Percentiles rank a stretch among this genome's conserved stretches.
These are phyloP conservation scores for Tetramorium alpestre DNA, from an alignment of 1,140 invertebrate genomes.

Conservation along the genomic window DNA sequence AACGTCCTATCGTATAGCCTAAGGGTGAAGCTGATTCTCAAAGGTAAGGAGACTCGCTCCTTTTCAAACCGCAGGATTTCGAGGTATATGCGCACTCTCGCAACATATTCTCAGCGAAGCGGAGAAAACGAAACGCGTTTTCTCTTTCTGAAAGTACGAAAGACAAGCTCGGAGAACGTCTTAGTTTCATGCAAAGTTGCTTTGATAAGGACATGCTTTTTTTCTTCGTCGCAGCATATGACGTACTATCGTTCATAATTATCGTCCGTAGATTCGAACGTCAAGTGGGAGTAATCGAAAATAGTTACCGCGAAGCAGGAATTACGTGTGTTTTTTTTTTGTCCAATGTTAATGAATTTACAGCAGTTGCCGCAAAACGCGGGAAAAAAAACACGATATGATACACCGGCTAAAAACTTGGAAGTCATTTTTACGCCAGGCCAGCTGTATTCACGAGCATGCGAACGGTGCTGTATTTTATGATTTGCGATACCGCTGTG, in stretches of 20 bases:
- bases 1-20: slow-evolving; percentile 54
- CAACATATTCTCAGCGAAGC: slow-evolving; percentile 64
- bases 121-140: slow-evolving; percentile 18
- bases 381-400: not conserved
- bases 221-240: not conserved
- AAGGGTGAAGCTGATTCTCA: slow-evolving; percentile 60
- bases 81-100: slow-evolving; percentile 15
- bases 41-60: slow-evolving; percentile 38
- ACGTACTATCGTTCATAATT: not conserved
- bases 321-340: not conserved
- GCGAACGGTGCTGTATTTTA: slow-evolving; percentile 31
- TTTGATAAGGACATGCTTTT: not conserved
- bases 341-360: slow-evolving; percentile 2
- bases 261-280: not conserved
- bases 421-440: slow-evolving; percentile 23
- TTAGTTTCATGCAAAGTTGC: not conserved
- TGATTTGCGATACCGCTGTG: slow-evolving; percentile 50
- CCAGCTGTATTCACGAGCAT: slow-evolving; percentile 11
- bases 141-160: not conserved
- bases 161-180: not conserved
- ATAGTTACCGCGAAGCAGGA: not conserved
- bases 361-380: not conserved
- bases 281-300: not conserved
- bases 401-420: slow-evolving; percentile 2
- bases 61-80: slow-evolving; percentile 51